phyloP scores from a whole-genome alignment of 2,888 invertebrate species.

The Eupithecia inturbata region DNA sequence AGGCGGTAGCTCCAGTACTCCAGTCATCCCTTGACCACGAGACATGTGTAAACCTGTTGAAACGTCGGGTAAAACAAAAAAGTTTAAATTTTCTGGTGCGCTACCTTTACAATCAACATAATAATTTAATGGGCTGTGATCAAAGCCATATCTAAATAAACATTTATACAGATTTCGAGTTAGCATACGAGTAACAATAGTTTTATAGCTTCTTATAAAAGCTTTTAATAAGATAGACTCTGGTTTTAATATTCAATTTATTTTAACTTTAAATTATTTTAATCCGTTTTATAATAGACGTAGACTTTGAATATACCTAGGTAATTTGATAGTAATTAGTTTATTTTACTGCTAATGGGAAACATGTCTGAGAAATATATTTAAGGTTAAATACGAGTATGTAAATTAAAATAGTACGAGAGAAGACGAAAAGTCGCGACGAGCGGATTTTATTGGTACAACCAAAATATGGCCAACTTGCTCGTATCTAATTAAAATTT shows the following conservation, averaged over 20 bases:
- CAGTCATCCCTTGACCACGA: too few species aligned
- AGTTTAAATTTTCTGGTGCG: neutral
- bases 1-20: too few species aligned
- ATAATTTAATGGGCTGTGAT: neutral
- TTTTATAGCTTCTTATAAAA: conserved; percentile 23
- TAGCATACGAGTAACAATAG: conserved; percentile 44
- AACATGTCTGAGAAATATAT: neutral
- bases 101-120: neutral
- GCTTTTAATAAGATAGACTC: conserved; percentile 16
- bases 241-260: conserved; percentile 12
- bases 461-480: conserved; percentile 56
- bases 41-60: too few species aligned
- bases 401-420: neutral
- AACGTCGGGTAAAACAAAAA: too few species aligned
- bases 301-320: conserved; percentile 10
- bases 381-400: neutral
- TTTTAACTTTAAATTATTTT: neutral
- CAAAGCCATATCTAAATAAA: conserved; percentile 24
- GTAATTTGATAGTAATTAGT: conserved; percentile 3
- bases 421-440: neutral
- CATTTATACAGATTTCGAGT: conserved; percentile 37
- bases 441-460: conserved; percentile 56
- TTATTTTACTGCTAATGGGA: conserved; percentile 39
- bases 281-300: conserved; percentile 1
- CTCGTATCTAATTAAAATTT: conserved; percentile 67